A percentile compares a stretch with the other conserved stretches of the same genome.
These are phyloP conservation scores for Calypte anna DNA, from an alignment of 2,113 vertebrate species.

Conservation along the genomic window DNA sequence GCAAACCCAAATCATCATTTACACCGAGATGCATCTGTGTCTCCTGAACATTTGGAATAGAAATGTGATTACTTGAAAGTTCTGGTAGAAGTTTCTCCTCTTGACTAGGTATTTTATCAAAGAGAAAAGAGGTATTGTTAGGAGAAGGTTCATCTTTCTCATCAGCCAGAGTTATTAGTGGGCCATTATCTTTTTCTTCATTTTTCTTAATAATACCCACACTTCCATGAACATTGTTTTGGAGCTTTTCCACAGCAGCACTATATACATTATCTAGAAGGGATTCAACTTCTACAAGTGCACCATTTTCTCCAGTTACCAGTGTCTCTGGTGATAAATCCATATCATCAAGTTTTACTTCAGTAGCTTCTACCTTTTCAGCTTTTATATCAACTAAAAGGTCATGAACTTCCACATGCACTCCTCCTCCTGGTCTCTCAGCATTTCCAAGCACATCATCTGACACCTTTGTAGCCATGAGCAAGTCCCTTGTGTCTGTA, in stretches of 20 bases:
- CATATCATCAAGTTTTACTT: slow-evolving; percentile 97
- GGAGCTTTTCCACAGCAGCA: slow-evolving; percentile 96
- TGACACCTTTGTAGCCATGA: slow-evolving; percentile 87
- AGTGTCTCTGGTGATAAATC: slow-evolving; percentile 94
- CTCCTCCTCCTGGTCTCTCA: slow-evolving; percentile 80
- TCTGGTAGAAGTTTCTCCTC: slow-evolving; percentile 87
- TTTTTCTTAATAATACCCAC: slow-evolving; percentile 87
- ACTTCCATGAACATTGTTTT: slow-evolving; percentile 84
- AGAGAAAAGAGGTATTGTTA: slow-evolving; percentile 85
- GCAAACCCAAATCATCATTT: slow-evolving; percentile 86
- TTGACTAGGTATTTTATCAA: slow-evolving; percentile 81
- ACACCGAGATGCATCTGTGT: slow-evolving; percentile 83
- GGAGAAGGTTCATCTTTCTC: slow-evolving; percentile 93
- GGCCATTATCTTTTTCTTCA: slow-evolving; percentile 91
- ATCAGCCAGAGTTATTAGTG: slow-evolving; percentile 94
- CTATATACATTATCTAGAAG: slow-evolving; percentile 95
- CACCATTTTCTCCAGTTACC: slow-evolving; percentile 86
- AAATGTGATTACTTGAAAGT: slow-evolving; percentile 83
- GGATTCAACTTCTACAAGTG: slow-evolving; percentile 90
- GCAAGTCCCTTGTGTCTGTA: slow-evolving; percentile 86
- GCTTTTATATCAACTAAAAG: slow-evolving; percentile 96
- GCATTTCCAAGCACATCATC: slow-evolving; percentile 80
- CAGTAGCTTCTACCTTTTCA: slow-evolving; percentile 98
- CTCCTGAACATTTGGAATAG: slow-evolving; percentile 82
- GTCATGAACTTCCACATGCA: slow-evolving; percentile 95